Evolutionary conservation across 2,888 invertebrate genomes (phyloP), one percentile per base, ranked within the genome.

Genomic region (Pyrocoelia pectoralis): DNA sequence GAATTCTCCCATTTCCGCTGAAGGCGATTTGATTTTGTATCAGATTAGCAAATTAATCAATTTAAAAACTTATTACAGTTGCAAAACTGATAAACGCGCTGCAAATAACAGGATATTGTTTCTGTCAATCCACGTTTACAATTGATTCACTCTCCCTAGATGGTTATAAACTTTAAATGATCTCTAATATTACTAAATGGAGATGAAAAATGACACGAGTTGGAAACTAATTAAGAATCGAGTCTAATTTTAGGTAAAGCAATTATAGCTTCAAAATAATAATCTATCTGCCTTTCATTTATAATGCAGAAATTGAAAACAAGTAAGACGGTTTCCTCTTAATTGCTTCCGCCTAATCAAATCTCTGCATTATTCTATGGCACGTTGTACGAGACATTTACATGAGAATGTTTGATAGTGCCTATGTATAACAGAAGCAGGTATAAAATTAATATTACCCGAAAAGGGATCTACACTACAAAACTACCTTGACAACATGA

Each of bases 11-110:
- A 40, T 40, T 40, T 40, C 40, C 40, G 40, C 8, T 40, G 13
- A 4, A 2, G 40, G 13, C 8, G 13, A 40, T 40, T 40, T 40
- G 40, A 40, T 40, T 40, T 40, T 40, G 12, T 40, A 40, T 13
- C 13, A 40, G 40, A 40, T 40, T 40, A 40, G 40, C 40, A 40
- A 12, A 40, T n/a, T 40, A 40, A 40, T 40, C 12, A 40, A 40
- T 40, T 40, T 40, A 40, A 40, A 24, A 40, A 40, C 13, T 4
- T 40, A 40, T 40, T 40, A 40, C 6, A 40, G 40, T 40, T 40
- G n/a, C 40, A 40, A 4, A 40, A 40, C 24, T 24, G 24, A 24
- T 24, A 24, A 24, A 24, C 24, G 24, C 6, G 24, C 24, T 24
- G 24, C 24, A 24, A 24, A 24, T 24, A 24, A 24, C 24, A 24